Conservation (phyloP, 2,888 invertebrate genomes). For the Melipona beecheii region DNA sequence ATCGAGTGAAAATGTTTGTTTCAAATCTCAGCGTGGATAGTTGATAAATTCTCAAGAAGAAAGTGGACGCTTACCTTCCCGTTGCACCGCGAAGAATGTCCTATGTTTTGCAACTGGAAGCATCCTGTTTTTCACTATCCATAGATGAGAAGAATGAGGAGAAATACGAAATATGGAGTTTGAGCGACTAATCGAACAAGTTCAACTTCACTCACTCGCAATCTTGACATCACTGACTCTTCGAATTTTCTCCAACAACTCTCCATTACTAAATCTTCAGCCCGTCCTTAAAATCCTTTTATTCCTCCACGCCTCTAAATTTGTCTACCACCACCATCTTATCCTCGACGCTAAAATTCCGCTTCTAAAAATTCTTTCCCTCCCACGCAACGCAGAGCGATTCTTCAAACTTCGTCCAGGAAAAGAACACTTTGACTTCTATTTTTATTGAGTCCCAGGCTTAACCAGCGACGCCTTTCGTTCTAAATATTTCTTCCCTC, state of each 20-base stretch:
- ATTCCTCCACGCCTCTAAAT: not conserved
- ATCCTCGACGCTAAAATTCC: not conserved
- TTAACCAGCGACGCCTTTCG: not conserved
- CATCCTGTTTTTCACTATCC: not conserved
- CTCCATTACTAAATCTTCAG: not conserved
- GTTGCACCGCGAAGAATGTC: not conserved
- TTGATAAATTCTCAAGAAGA: not conserved
- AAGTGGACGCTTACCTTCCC: not conserved
- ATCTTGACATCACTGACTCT: not conserved
- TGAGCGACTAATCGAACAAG: not conserved
- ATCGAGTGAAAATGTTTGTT: not conserved
- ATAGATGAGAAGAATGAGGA: not conserved
- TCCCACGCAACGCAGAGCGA: not conserved
- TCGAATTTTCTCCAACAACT: not conserved
- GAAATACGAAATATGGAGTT: not conserved
- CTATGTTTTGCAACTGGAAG: not conserved
- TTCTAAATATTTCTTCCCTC: slow-evolving; percentile 10
- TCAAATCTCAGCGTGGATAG: not conserved
- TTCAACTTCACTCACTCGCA: not conserved
- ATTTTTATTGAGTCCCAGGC: not conserved
- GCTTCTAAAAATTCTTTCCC: slow-evolving; percentile 14
- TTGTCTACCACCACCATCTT: not conserved
- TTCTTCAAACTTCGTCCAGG: not conserved
- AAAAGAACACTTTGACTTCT: slow-evolving; percentile 10
- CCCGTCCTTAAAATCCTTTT: slow-evolving; percentile 6